Conservation (phyloP, 2,797 vertebrate species). For the Halcyon badia region DNA sequence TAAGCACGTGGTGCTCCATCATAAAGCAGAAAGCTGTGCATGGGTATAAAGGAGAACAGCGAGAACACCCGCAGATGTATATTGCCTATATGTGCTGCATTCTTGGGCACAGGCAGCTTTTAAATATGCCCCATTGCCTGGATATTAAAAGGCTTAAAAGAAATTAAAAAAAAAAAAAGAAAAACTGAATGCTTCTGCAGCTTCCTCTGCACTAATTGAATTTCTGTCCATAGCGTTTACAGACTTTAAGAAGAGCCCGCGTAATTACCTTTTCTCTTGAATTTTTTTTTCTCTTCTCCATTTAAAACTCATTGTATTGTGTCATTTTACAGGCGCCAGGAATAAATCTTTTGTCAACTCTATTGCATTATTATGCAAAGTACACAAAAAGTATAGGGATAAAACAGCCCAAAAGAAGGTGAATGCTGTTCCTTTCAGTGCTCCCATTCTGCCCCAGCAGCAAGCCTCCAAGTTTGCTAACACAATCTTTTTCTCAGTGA, state of each 20-base stretch:
- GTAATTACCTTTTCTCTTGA: conserved; percentile 69
- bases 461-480: conserved; percentile 63
- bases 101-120: conserved; percentile 1
- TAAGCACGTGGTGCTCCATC: neutral
- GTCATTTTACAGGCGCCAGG: conserved; percentile 67
- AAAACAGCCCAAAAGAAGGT: neutral
- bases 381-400: conserved; percentile 55
- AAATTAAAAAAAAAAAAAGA: neutral
- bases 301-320: conserved; percentile 73
- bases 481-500: conserved; percentile 19
- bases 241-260: conserved; percentile 48
- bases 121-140: neutral
- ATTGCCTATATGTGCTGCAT: neutral
- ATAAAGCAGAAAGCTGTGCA: neutral
- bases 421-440: conserved; percentile 16
- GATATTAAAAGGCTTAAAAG: conserved; percentile 41
- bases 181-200: conserved; percentile 52
- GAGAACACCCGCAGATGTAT: neutral
- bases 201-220: conserved; percentile 66
- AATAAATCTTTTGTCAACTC: conserved; percentile 77
- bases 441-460: conserved; percentile 12
- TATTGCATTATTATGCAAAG: conserved; percentile 78
- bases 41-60: neutral
- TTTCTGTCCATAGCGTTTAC: conserved; percentile 68
- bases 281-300: neutral